Conservation (phyloP, 2,113 vertebrate species). For the Poeciliopsis turrubarensis region DNA sequence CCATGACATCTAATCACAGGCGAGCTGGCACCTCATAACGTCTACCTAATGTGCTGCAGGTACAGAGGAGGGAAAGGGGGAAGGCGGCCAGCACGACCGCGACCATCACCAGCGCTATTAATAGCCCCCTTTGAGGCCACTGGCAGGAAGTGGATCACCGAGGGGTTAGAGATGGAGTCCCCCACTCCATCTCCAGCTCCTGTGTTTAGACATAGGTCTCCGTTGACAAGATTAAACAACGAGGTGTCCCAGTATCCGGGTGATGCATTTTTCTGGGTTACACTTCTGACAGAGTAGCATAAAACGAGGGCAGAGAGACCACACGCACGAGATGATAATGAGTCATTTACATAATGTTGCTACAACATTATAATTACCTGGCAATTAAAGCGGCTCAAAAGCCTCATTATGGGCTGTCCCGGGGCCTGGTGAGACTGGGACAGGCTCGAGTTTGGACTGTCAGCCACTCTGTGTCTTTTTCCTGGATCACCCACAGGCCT, state of each 20-base stretch:
- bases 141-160: constrained; percentile 71
- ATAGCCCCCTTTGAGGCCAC: constrained; percentile 70
- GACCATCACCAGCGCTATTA: constrained; percentile 60
- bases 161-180: constrained; percentile 68
- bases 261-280: constrained; percentile 54
- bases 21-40: constrained; percentile 84
- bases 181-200: constrained; percentile 61
- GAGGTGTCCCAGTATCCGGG: constrained; percentile 32
- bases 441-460: constrained; percentile 40
- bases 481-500: constrained; percentile 30
- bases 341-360: constrained; percentile 76
- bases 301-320: constrained; percentile 63
- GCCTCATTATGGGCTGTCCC: constrained; percentile 73
- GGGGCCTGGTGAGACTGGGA: constrained; percentile 58
- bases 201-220: constrained; percentile 58
- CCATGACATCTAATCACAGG: constrained; percentile 89
- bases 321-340: constrained; percentile 67
- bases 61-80: constrained; percentile 46
- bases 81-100: constrained; percentile 25
- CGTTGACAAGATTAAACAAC: constrained; percentile 64
- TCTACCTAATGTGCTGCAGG: constrained; percentile 73
- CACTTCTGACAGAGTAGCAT: constrained; percentile 56
- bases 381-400: constrained; percentile 76
- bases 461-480: constrained; percentile 21
- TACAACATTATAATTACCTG: constrained; percentile 76